These are phyloP conservation scores for Mustelus asterias DNA, from an alignment of 2,113 vertebrate genomes.

Conservation along the genomic window DNA sequence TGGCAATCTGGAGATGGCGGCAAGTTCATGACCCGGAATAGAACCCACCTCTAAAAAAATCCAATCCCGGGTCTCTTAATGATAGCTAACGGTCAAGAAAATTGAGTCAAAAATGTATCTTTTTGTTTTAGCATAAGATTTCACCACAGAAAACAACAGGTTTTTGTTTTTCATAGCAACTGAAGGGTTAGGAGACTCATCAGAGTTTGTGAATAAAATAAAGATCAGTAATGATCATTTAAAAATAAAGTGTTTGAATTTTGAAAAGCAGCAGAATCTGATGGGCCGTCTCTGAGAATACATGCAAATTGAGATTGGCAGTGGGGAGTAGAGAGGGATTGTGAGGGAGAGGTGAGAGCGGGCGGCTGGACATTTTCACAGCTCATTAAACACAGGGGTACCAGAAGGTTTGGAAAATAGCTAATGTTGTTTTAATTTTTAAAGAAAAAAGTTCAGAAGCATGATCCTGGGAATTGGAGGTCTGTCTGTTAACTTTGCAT, in stretches of 20 bases:
- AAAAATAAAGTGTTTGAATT: not conserved
- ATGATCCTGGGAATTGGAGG: not conserved
- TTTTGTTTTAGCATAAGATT: not conserved
- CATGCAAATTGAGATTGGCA: not conserved
- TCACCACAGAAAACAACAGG: not conserved
- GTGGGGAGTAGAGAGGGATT: too few relatives aligned
- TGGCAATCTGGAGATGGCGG: too few relatives aligned
- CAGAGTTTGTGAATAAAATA: not conserved
- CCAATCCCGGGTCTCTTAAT: not conserved
- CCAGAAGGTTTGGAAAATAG: not conserved
- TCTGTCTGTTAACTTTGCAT: not conserved
- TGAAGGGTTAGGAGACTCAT: not conserved
- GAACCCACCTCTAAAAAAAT: not conserved
- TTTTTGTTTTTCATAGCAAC: not conserved
- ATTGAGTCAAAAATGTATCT: not conserved
- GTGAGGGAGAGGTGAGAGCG: too few relatives aligned
- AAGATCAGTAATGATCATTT: not conserved
- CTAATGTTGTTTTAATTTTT: not conserved
- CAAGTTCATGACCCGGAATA: too few relatives aligned
- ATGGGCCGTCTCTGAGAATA: not conserved
- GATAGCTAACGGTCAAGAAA: not conserved
- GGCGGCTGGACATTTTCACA: not conserved
- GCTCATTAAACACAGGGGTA: not conserved
- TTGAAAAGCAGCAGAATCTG: not conserved
- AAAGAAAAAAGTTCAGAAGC: conserved; percentile 9